These are phyloP conservation scores for Vanessa cardui DNA, from an alignment of 2,888 invertebrate species.

Conservation along the genomic window DNA sequence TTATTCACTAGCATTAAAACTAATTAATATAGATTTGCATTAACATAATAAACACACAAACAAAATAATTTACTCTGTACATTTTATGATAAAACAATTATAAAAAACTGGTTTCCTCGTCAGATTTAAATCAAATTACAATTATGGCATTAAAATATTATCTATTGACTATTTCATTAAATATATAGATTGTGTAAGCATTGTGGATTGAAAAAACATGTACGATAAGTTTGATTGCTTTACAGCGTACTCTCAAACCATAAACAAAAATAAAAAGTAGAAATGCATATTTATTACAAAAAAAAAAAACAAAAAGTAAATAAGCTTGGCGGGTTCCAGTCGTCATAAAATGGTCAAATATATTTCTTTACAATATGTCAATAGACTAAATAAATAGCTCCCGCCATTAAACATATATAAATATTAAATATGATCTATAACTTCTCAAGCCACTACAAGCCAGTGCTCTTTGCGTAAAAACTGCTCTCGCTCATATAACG, in stretches of 20 bases:
- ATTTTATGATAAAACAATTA: constrained; percentile 59
- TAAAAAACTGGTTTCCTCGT: constrained; percentile 60
- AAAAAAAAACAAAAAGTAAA: background rate
- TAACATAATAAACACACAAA: constrained; percentile 68
- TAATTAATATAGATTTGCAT: constrained; percentile 67
- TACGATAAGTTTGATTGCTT: constrained; percentile 18
- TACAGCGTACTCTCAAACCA: background rate
- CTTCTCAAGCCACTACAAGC: constrained; percentile 72
- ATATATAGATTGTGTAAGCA: constrained; percentile 31
- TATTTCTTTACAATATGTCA: constrained; percentile 16
- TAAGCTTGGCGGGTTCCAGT: constrained; percentile 11
- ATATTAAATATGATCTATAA: constrained; percentile 49
- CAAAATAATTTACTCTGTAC: constrained; percentile 80
- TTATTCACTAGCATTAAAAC: constrained; percentile 69
- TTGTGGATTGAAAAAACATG: constrained; percentile 27
- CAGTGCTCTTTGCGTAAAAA: constrained; percentile 62
- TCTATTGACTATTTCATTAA: constrained; percentile 45
- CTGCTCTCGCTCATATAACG: constrained; percentile 58
- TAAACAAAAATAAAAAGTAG: constrained; percentile 21
- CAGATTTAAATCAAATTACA: constrained; percentile 59
- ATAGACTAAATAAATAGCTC: constrained; percentile 20
- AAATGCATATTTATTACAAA: constrained; percentile 2
- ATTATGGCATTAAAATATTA: constrained; percentile 69
- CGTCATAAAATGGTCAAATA: constrained; percentile 14
- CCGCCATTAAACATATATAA: constrained; percentile 35